Base-by-base conservation (phyloP, 2,888 invertebrate species). In the Dryadula phaetusa region DNA sequence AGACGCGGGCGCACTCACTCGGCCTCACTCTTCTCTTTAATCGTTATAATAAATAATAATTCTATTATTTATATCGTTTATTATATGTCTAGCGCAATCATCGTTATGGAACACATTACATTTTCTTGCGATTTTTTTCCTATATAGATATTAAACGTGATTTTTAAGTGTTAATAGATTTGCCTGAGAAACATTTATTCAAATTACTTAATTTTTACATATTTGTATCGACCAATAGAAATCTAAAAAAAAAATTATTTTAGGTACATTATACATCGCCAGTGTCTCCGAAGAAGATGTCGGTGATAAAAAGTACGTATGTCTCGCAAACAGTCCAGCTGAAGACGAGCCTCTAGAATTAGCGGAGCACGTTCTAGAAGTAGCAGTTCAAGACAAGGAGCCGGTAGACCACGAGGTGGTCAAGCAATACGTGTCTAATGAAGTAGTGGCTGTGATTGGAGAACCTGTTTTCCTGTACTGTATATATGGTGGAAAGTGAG, bases 401-500 rank as follows among this genome's bases (percentile, higher is more conserved):
- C 60, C 65, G 2, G n/a, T 8, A 3, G 76, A 82, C 44, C 81
- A 82, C 0, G 85, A 86, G 25, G 69, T 88, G 52, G 76, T 81
- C 0, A 79, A 82, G 3, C 86, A 85, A 67, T 90, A 87, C 49
- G 72, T 85, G 0, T 87, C 84, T 64, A 76, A 77, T 0, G 83
- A 89, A 61, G 76, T 82, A 58, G 74, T 80, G 0, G 84, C 79
- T 0, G 80, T 79, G 37, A 81, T 78, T 22, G 87, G 86, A 0
- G 79, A 84, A 4, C 73, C 77, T 0, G 82, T 79, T 73, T 67
- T 46, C 20, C 75, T 91, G 12, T 90, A 86, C 79, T 91, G 91
- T 71, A 87, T 91, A 37, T 90, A 85, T 61, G 88, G 88, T 52
- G 88, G 90, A 67, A 84, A 81, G 91, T 91, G 61, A 87, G 90